Evolutionary conservation across 2,888 invertebrate species (phyloP), one percentile per base, ranked within the genome.

Genomic region (Drosophila setosimentum): DNA sequence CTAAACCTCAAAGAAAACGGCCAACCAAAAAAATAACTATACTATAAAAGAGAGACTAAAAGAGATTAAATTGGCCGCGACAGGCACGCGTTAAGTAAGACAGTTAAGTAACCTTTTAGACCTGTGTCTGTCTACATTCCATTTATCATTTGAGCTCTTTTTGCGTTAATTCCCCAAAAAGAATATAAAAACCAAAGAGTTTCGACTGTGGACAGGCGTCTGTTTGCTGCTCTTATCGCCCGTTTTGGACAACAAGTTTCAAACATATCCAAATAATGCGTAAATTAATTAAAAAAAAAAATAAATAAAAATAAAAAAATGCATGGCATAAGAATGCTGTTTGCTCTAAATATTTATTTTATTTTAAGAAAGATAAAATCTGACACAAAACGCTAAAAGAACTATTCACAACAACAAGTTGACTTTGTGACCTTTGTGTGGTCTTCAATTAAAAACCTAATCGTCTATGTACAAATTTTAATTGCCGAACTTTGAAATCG

Each of bases 151-250:
- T 5, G 16, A 2, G 33, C 16, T 33, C 13, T 16, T 62, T 64
- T 49, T 48, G 73, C 29, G 30, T 40, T 57, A 48, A 65, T 73
- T 37, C 49, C 30, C 10, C 10, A n/a, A n/a, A 40, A 40, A 40
- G 2, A 35, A 35, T 2, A 18, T 2, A 18, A 35, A 5, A 40
- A 40, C 2, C 8, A 27, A 73, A 74, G 50, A 24, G 48, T n/a
- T 58, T 74, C 42, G 10, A 13, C 35, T 58, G 35, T 55, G 49
- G 33, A 58, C 40, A 30, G 45, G 51, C 40, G 37, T 53, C 11
- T 40, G 49, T 73, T 64, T 50, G 54, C 5, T 30, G 13, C 18
- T 57, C 45, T 64, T 67, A 75, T 60, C 68, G 29, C 6, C 21
- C 29, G 13, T 18, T n/a, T 40, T 45, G 32, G 18, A 42, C 30